Evolutionary conservation across 2,888 invertebrate species (phyloP).

Genomic region (Lycophotia porphyrea): DNA sequence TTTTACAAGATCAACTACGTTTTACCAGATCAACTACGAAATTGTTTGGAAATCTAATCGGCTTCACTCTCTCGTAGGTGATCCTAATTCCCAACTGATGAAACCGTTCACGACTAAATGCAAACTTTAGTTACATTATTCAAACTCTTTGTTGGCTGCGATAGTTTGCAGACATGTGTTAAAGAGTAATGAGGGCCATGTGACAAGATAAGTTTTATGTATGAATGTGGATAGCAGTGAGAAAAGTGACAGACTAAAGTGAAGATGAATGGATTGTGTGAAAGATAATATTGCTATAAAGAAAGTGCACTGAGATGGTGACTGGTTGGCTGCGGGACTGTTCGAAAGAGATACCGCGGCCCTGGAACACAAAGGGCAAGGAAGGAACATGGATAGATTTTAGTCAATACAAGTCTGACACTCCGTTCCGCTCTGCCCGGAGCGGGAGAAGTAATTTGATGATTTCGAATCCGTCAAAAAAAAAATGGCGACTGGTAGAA

Average conservation of each 20-base stretch:
- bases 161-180: conserved; percentile 24
- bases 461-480: no score
- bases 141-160: neutral
- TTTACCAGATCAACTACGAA: conserved; percentile 14
- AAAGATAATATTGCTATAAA: conserved; percentile 20
- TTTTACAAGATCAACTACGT: conserved; percentile 14
- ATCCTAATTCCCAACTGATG: conserved; percentile 5
- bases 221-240: conserved; percentile 2
- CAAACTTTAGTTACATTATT: conserved; percentile 7
- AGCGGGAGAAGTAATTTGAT: no score
- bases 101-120: neutral
- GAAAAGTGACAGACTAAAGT: conserved; percentile 3
- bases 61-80: neutral
- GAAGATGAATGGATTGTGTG: conserved; percentile 24
- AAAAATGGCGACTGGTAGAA: neutral
- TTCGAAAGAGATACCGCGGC: no score
- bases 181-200: conserved; percentile 20
- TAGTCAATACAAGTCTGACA: no score
- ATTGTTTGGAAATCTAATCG: conserved; percentile 22
- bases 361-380: no score
- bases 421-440: no score
- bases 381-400: no score
- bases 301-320: neutral
- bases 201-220: conserved; percentile 5
- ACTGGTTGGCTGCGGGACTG: no score